Conservation (phyloP, 2,113 vertebrate species). For the Lophura nycthemera region DNA sequence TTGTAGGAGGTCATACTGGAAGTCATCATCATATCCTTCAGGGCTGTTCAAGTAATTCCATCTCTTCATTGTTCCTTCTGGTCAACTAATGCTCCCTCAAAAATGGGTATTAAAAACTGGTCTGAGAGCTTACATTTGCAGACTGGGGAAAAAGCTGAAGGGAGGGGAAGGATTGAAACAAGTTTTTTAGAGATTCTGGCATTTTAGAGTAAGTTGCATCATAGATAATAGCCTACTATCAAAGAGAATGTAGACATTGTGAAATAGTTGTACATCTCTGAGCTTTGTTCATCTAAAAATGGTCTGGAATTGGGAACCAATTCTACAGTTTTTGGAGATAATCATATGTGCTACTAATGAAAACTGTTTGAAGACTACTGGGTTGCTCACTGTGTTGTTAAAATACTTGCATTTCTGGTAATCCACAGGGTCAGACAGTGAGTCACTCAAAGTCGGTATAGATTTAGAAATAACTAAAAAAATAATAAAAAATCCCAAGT, state of each 20-base stretch:
- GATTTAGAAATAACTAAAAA: not conserved
- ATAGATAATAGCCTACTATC: not conserved
- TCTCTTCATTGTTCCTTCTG: not conserved
- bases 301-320: not conserved
- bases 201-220: not conserved
- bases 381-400: not conserved
- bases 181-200: not conserved
- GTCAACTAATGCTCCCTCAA: not conserved
- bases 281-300: not conserved
- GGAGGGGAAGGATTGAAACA: not conserved
- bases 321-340: not conserved
- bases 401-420: not conserved
- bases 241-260: not conserved
- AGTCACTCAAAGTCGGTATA: not conserved
- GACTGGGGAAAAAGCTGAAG: not conserved
- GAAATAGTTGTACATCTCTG: not conserved
- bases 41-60: not conserved
- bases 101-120: not conserved
- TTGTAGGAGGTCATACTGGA: not conserved
- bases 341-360: not conserved
- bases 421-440: not conserved
- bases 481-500: not conserved
- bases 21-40: not conserved
- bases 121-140: not conserved
- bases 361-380: not conserved